A percentile compares a stretch with the other conserved stretches of the same genome.
phyloP scores from a whole-genome alignment of 2,113 vertebrate genomes.

The Forbesichthys papilliferus region DNA sequence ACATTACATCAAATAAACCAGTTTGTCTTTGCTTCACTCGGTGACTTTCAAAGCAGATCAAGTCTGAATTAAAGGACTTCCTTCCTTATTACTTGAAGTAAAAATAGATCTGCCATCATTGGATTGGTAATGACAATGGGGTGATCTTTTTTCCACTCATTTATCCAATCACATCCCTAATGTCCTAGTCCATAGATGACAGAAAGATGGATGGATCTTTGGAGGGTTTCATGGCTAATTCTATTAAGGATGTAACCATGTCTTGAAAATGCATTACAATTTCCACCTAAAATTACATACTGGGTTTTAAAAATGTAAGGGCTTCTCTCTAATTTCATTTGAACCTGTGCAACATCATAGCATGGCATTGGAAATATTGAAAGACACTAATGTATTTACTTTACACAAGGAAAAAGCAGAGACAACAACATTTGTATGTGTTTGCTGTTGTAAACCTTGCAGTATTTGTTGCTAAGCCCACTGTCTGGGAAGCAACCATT shows the following conservation, averaged over 20 bases:
- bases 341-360: slow-evolving; percentile 10
- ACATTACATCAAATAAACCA: slow-evolving; percentile 60
- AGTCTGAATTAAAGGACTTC: slow-evolving; percentile 68
- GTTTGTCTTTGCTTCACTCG: slow-evolving; percentile 40
- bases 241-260: slow-evolving; percentile 67
- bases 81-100: slow-evolving; percentile 66
- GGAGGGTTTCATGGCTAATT: slow-evolving; percentile 67
- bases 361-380: slow-evolving; percentile 4
- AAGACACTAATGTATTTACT: neutral
- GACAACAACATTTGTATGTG: too few species aligned
- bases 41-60: slow-evolving; percentile 64
- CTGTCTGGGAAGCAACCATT: too few species aligned
- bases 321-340: slow-evolving; percentile 35
- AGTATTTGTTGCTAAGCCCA: too few species aligned
- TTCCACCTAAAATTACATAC: slow-evolving; percentile 55
- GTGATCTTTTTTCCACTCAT: slow-evolving; percentile 48
- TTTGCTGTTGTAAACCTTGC: too few species aligned
- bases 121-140: slow-evolving; percentile 69
- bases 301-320: slow-evolving; percentile 48
- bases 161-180: slow-evolving; percentile 66
- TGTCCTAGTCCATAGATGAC: slow-evolving; percentile 63
- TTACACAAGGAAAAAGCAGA: neutral
- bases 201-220: slow-evolving; percentile 73
- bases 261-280: slow-evolving; percentile 66
- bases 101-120: slow-evolving; percentile 67